A percentile compares a stretch with the other conserved stretches of the same genome.
These are phyloP conservation scores for Nasua narica DNA, from an alignment of 2,797 vertebrate species.

Conservation along the genomic window DNA sequence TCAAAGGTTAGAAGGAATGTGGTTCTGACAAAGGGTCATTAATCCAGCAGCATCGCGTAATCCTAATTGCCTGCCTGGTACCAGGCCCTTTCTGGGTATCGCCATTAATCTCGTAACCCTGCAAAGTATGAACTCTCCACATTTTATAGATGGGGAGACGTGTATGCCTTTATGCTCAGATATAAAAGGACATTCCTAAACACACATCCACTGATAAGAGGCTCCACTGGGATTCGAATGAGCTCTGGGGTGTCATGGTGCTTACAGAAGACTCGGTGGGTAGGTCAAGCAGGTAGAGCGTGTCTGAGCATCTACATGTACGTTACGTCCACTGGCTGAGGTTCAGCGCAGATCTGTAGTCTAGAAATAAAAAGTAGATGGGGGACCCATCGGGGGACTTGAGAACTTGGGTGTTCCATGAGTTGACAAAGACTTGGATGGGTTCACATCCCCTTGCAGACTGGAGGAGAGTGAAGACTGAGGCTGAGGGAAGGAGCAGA, in stretches of 20 bases:
- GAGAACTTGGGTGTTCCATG: neutral
- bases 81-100: neutral
- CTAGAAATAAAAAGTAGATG: too few species aligned
- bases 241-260: neutral
- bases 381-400: rapidly evolving
- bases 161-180: neutral
- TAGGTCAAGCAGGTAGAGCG: neutral
- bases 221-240: neutral
- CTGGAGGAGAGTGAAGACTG: neutral
- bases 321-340: rapidly evolving
- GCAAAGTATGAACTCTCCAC: neutral
- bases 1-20: neutral
- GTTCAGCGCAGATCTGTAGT: neutral
- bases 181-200: neutral
- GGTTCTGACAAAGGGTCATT: neutral
- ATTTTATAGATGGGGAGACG: neutral
- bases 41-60: neutral
- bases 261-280: neutral
- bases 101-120: neutral
- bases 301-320: rapidly evolving
- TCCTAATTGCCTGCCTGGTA: neutral
- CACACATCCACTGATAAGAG: rapidly evolving
- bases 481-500: neutral
- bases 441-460: neutral
- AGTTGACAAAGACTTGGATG: neutral